Conservation (phyloP, 1,140 invertebrate species). For the Eufriesea mexicana region DNA sequence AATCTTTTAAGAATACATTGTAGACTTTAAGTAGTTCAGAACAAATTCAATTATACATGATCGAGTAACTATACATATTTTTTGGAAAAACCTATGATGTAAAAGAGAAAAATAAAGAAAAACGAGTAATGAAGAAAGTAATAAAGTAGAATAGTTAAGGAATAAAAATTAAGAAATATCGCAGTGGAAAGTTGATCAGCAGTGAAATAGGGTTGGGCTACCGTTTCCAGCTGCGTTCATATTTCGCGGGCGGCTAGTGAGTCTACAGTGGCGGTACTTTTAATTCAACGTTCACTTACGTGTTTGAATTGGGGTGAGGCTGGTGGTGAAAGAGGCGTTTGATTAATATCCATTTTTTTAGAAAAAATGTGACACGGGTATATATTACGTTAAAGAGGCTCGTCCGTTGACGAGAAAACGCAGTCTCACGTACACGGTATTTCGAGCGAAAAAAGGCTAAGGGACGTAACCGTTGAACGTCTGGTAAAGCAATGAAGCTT, state of each 20-base stretch:
- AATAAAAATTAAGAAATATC: not conserved
- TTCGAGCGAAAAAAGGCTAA: constrained; percentile 55
- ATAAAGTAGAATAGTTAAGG: not conserved
- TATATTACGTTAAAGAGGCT: constrained; percentile 8
- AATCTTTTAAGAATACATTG: not conserved
- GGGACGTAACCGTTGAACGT: constrained; percentile 64
- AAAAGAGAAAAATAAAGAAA: too few species aligned
- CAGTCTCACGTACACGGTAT: not conserved
- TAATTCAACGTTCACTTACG: constrained; percentile 79
- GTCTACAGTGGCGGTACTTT: constrained; percentile 64
- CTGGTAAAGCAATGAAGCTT: constrained; percentile 75
- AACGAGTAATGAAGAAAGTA: too few species aligned
- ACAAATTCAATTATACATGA: too few species aligned
- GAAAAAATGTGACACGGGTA: not conserved
- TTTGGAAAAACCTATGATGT: not conserved
- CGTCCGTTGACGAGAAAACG: constrained; percentile 27
- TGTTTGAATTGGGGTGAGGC: constrained; percentile 83
- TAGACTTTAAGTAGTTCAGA: not conserved
- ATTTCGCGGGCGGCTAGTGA: constrained; percentile 68
- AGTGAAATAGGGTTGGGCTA: not conserved
- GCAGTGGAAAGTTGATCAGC: not conserved
- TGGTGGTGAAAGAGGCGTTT: constrained; percentile 83
- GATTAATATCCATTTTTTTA: constrained; percentile 65
- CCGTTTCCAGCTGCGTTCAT: constrained; percentile 44
- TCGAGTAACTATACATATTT: not conserved